Base-by-base conservation (phyloP, 2,113 vertebrate species). In the Columbina picui region DNA sequence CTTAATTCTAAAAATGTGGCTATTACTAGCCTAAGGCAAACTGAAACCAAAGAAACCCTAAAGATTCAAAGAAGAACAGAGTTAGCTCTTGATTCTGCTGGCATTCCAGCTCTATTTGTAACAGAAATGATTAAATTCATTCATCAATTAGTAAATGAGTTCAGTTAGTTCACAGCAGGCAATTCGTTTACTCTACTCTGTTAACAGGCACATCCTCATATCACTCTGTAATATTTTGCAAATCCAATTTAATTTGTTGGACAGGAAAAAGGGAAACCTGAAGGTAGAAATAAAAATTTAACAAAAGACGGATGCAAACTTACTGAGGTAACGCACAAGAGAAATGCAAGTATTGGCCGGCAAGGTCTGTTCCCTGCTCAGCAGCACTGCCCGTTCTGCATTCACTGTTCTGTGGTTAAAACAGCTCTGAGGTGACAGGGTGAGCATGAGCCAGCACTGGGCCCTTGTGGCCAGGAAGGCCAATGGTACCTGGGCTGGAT, bases 141-240 rank as follows among this genome's bases (percentile, higher is more conserved):
- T 90, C 45, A 85, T 88, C 85, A 88, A 94, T 93, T 80, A 90
- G 75, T 59, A 88, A 91, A 87, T 83, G 76, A 93, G 88, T 80
- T 95, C 94, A 77, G 55, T 80, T 83, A 85, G 79, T 74, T 95
- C 90, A 77, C 7, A 10, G 90, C 1, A 0, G 26, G 71, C 26
- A 90, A 90, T 88, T 95, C 25, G 80, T 93, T 90, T 67, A 86
- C 64, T 68, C 59, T 32, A 63, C 71, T 67, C 70, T 39, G 36
- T 57, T 92, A 92, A 89, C 76, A 84, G 68, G 45, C 70, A 81
- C 56, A 73, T 85, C 70, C 85, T 85, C 49, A 39, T n/a, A 73
- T 41, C 43, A 64, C 73, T 93, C 67, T 11, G 36, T 29, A 80
- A 2, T 53, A 67, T 26, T 94, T 41, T 38, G 60, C 18, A 30